Percentiles rank a stretch among this genome's conserved stretches.
phyloP scores from a whole-genome alignment of 2,888 invertebrate genomes.

The Seladonia tumulorum region DNA sequence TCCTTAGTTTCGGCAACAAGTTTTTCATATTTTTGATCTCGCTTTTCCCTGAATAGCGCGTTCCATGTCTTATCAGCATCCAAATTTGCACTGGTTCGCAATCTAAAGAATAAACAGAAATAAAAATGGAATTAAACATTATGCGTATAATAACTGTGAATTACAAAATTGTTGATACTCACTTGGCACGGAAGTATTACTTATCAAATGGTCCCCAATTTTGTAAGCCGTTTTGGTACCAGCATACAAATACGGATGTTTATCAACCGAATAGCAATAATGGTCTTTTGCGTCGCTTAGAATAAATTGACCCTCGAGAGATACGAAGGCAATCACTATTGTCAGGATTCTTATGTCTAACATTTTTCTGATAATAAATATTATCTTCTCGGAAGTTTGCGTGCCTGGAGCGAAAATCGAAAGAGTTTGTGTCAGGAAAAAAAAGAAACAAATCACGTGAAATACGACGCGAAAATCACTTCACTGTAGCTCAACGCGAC shows the following conservation, averaged over 20 bases:
- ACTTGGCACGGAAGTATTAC: constrained; percentile 36
- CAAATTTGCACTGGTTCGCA: constrained; percentile 90
- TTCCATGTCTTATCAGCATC: constrained; percentile 89
- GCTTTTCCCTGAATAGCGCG: constrained; percentile 87
- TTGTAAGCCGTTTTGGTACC: constrained; percentile 91
- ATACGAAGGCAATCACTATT: constrained; percentile 19
- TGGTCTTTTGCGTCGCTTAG: constrained; percentile 72
- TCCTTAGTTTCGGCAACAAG: constrained; percentile 86
- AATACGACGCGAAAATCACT: neutral
- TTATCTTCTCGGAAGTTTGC: neutral
- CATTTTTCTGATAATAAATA: neutral
- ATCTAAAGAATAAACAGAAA: constrained; percentile 79
- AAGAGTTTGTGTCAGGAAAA: neutral
- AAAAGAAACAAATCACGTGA: neutral
- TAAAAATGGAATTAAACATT: neutral
- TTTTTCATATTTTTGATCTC: constrained; percentile 86
- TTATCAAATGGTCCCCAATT: constrained; percentile 85
- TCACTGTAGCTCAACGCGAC: neutral
- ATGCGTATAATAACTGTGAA: neutral
- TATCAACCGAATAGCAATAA: constrained; percentile 87
- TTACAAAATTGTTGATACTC: neutral
- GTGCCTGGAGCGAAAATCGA: neutral
- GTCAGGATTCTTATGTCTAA: constrained; percentile 18
- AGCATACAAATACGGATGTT: constrained; percentile 88
- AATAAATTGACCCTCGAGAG: neutral